These are phyloP conservation scores for Campylorhamphus procurvoides DNA, from an alignment of 2,113 vertebrate genomes.

Conservation along the genomic window DNA sequence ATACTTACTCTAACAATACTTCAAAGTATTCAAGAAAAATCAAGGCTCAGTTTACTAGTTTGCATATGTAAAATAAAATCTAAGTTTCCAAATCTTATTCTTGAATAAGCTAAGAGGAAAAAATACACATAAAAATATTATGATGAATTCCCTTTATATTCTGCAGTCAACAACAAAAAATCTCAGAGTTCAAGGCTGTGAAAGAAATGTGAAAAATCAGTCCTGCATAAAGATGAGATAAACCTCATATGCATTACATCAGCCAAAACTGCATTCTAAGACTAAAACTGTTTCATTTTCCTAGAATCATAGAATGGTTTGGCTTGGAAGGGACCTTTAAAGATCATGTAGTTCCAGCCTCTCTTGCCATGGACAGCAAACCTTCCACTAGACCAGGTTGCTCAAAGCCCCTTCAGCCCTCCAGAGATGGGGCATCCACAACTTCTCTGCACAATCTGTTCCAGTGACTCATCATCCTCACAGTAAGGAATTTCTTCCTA, in stretches of 20 bases:
- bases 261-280: not conserved
- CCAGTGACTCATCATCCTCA: not conserved
- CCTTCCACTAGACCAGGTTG: too few relatives aligned
- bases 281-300: not conserved
- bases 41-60: not conserved
- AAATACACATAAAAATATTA: not conserved
- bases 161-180: not conserved
- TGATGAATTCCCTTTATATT: not conserved
- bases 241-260: not conserved
- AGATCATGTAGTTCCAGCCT: not conserved
- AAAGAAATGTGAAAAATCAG: not conserved
- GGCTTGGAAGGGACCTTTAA: not conserved
- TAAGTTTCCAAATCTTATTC: not conserved
- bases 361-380: not conserved
- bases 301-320: not conserved
- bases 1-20: not conserved
- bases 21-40: not conserved
- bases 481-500: not conserved
- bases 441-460: not conserved
- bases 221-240: not conserved
- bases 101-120: not conserved
- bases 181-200: not conserved
- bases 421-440: not conserved
- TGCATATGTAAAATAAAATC: not conserved
- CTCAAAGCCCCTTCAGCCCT: not conserved